Base-by-base conservation (phyloP, 23 tunicate genomes). In the Halocynthia aurantium region DNA sequence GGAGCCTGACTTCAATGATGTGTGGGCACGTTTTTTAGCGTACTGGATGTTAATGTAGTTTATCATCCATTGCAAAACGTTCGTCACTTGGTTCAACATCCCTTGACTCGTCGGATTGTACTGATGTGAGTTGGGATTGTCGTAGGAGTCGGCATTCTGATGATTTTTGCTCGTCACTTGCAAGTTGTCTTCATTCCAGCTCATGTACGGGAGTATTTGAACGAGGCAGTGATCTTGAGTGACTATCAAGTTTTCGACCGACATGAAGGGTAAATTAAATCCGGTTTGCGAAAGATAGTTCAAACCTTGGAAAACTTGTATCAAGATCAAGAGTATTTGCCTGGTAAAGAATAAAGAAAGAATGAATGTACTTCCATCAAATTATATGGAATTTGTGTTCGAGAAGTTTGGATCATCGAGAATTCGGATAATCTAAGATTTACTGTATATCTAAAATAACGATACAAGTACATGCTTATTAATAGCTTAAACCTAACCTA, bases 201-300 rank as follows among this genome's bases (percentile, higher is more conserved):
- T 70, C 31, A 92, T 66, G 62, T 92, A 92, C 18, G 98, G 98
- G 10, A 92, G 80, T 64, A 92, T 82, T 49, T 92, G 98, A 8
- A 86, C 52, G 50, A 86, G 77, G 57, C 85, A 80, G 22, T 68
- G 72, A 31, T 92, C 88, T 78, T 82, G 84, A 12, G 98, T 86
- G 57, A 86, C 81, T 61, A 92, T 81, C 0, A 92, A 77, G 55
- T 92, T 86, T 55, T 92, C 92, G 50, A 69, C 62, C 22, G 82
- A 86, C 22, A 92, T 72, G 53, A 58, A 20, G 8, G 92, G 78
- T 22, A 82, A 72, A 62, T 78, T 75, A 71, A 86, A 92, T 52
- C 92, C 92, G 53, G 88, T 82, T 40, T 81, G 53, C 2, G 78
- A 64, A 51, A 92, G 61, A 75, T 92, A 85, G 55, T 80, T 71